A percentile compares a stretch with the other conserved stretches of the same genome.
These are phyloP conservation scores for Hemichromis elongatus DNA, from an alignment of 2,113 vertebrate species.

Conservation along the genomic window DNA sequence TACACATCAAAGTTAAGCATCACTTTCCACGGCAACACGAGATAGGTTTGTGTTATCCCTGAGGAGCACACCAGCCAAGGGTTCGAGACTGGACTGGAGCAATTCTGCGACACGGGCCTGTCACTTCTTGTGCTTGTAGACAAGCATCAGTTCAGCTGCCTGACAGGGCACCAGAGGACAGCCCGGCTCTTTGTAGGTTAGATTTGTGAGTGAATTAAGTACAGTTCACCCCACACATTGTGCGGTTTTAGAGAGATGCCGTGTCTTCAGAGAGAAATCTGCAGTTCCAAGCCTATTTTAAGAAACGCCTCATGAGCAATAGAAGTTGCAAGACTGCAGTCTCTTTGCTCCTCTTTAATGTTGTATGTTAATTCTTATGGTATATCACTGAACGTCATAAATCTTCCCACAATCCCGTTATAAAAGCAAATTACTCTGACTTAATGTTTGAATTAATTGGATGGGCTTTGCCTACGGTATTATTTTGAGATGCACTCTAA, in stretches of 20 bases:
- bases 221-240: slow-evolving; percentile 2
- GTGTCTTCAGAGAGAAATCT: slow-evolving; percentile 4
- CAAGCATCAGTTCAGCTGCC: neutral
- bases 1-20: slow-evolving; percentile 1
- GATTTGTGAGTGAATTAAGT: neutral
- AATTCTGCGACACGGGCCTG: neutral
- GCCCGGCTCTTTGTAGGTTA: neutral
- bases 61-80: neutral
- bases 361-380: neutral
- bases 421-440: neutral
- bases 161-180: neutral
- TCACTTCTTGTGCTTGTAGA: slow-evolving; percentile 19
- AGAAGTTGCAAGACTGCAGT: neutral
- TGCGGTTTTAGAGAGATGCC: neutral
- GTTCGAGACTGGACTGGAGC: neutral
- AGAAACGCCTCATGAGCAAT: neutral
- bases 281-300: neutral
- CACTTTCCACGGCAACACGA: slow-evolving; percentile 42
- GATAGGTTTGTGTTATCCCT: slow-evolving; percentile 2
- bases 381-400: neutral
- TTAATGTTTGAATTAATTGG: slow-evolving; percentile 7
- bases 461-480: neutral
- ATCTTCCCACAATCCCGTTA: neutral
- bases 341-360: neutral
- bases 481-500: slow-evolving; percentile 3